Conservation (phyloP, 2,113 vertebrate genomes). For the Neopipo cinnamomea region DNA sequence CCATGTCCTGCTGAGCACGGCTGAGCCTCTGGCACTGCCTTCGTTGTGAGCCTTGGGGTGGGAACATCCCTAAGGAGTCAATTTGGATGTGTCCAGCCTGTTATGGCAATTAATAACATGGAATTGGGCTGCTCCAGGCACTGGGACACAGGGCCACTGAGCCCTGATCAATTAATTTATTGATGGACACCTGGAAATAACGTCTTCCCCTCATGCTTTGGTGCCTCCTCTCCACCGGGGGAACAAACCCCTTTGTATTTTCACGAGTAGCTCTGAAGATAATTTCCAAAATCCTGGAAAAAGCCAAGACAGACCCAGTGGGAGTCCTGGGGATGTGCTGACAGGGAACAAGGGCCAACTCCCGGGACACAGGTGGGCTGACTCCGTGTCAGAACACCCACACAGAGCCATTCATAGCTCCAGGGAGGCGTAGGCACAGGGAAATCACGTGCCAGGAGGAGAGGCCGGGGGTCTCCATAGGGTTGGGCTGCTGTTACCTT, state of each 20-base stretch:
- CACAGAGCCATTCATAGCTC: neutral
- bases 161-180: neutral
- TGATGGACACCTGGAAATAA: neutral
- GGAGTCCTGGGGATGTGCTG: neutral
- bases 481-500: neutral
- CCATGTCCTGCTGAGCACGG: accelerated
- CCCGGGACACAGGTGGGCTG: neutral
- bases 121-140: neutral
- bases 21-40: neutral
- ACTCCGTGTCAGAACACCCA: neutral
- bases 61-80: neutral
- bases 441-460: neutral
- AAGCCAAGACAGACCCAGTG: neutral
- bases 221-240: neutral
- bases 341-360: neutral
- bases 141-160: neutral
- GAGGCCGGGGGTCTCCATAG: neutral
- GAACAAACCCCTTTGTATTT: neutral
- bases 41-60: accelerated
- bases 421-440: neutral
- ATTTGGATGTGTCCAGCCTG: neutral
- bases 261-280: neutral
- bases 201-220: neutral
- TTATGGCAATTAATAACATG: neutral
- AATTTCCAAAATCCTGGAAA: neutral